A percentile compares a stretch with the other conserved stretches of the same genome.
These are phyloP conservation scores for Aleiodes sp. DNA, from an alignment of 1,140 invertebrate genomes.

Conservation along the genomic window DNA sequence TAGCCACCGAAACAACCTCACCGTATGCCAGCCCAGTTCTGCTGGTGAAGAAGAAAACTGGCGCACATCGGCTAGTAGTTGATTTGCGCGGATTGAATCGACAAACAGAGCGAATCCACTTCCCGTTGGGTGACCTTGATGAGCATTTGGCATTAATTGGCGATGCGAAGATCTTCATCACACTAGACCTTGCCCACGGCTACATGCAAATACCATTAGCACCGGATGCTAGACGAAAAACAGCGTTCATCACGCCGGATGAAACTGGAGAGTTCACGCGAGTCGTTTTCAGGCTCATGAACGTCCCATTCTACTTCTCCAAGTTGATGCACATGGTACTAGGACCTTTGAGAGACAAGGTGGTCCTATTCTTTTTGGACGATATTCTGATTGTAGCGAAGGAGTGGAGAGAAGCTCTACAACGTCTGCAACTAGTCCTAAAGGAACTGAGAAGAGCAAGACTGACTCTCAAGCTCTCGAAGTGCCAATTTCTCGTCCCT, in stretches of 20 bases:
- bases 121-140: slow-evolving; percentile 65
- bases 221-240: slow-evolving; percentile 20
- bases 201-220: slow-evolving; percentile 29
- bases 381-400: slow-evolving; percentile 55
- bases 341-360: not conserved
- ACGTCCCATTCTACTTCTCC: slow-evolving; percentile 33
- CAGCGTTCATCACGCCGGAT: slow-evolving; percentile 31
- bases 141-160: slow-evolving; percentile 61
- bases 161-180: slow-evolving; percentile 46
- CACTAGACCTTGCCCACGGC: slow-evolving; percentile 59
- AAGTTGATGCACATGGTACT: slow-evolving; percentile 36
- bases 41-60: slow-evolving; percentile 63
- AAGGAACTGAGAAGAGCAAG: slow-evolving; percentile 32
- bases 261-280: slow-evolving; percentile 35
- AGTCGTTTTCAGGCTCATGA: slow-evolving; percentile 37
- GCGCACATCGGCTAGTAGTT: slow-evolving; percentile 57
- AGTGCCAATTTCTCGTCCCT: slow-evolving; percentile 46
- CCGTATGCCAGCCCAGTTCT: slow-evolving; percentile 63
- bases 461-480: slow-evolving; percentile 45
- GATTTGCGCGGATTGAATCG: slow-evolving; percentile 65
- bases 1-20: slow-evolving; percentile 52
- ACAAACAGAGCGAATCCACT: slow-evolving; percentile 59
- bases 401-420: slow-evolving; percentile 53
- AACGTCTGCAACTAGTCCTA: slow-evolving; percentile 47
- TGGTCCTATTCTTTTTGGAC: slow-evolving; percentile 31